Percentiles rank a stretch among this genome's conserved stretches.
Evolutionary conservation across 2,113 vertebrate genomes (phyloP).

Genomic region (Willisornis vidua): DNA sequence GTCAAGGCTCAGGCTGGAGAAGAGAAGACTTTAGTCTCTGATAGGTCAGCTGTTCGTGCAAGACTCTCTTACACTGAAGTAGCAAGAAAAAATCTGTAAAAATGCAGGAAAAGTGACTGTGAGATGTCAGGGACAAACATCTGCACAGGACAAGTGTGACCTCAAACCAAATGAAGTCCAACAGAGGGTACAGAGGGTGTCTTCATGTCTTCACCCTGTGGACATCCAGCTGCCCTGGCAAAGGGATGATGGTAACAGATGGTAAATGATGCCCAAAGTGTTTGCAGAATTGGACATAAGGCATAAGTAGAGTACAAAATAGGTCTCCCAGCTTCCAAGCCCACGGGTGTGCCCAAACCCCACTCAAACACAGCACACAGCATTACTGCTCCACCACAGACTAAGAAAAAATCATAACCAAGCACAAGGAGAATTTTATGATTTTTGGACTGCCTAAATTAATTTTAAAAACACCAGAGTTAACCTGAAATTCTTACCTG

Average conservation of each 20-base stretch:
- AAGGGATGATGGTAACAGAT: not conserved
- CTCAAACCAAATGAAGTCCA: not conserved
- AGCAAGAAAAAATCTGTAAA: not conserved
- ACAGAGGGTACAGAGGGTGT: not conserved
- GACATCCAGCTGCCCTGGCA: not conserved
- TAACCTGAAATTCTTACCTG: not conserved
- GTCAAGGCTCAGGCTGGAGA: not conserved
- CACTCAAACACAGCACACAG: not conserved
- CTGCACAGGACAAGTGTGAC: not conserved
- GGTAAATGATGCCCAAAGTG: not conserved
- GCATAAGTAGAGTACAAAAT: not conserved
- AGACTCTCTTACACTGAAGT: not conserved
- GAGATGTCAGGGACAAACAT: not conserved
- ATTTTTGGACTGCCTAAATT: not conserved
- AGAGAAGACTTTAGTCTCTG: not conserved
- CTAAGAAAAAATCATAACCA: not conserved
- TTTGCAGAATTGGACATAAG: not conserved
- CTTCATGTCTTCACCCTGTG: not conserved
- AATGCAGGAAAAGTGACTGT: not conserved
- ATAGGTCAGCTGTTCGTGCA: not conserved
- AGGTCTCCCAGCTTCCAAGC: not conserved
- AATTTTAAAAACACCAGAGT: not conserved
- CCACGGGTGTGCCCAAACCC: not conserved
- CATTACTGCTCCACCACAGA: not conserved
- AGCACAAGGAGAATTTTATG: not conserved